These are phyloP conservation scores for Patella caerulea DNA, from an alignment of 2,888 invertebrate species.

Conservation along the genomic window DNA sequence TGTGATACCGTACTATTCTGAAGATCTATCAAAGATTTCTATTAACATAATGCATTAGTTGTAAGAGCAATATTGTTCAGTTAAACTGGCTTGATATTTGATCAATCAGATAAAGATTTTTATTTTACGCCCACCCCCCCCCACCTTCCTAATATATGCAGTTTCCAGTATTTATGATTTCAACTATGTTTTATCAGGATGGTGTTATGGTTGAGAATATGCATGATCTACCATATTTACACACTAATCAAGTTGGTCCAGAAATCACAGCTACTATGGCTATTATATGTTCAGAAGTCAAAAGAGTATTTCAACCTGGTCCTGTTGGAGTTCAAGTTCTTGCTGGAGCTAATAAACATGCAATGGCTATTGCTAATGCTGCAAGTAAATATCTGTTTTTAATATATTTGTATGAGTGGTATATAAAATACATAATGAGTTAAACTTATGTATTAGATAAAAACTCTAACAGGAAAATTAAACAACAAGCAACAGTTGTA, in stretches of 20 bases:
- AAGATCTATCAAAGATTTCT: no score
- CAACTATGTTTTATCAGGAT: constrained; percentile 74
- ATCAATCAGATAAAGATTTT: no score
- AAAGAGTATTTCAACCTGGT: constrained; percentile 72
- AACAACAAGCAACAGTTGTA: neutral
- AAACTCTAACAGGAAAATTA: neutral
- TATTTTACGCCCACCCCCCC: no score
- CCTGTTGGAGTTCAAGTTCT: constrained; percentile 77
- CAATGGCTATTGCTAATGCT: constrained; percentile 82
- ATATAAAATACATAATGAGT: neutral
- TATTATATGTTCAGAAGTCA: constrained; percentile 77
- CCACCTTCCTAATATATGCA: no score
- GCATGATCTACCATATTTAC: constrained; percentile 83
- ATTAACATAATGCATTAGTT: no score
- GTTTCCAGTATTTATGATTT: neutral
- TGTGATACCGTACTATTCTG: no score
- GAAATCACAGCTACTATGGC: constrained; percentile 82
- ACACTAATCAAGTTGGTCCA: constrained; percentile 76
- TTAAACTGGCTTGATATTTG: no score
- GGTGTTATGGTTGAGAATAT: constrained; percentile 84
- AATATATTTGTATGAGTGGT: neutral
- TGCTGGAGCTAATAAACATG: constrained; percentile 83
- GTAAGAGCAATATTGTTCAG: no score
- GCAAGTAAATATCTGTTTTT: constrained; percentile 70
- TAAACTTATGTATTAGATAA: neutral